Conservation (phyloP, 2,113 vertebrate genomes). For the Spizaetus ornatus region DNA sequence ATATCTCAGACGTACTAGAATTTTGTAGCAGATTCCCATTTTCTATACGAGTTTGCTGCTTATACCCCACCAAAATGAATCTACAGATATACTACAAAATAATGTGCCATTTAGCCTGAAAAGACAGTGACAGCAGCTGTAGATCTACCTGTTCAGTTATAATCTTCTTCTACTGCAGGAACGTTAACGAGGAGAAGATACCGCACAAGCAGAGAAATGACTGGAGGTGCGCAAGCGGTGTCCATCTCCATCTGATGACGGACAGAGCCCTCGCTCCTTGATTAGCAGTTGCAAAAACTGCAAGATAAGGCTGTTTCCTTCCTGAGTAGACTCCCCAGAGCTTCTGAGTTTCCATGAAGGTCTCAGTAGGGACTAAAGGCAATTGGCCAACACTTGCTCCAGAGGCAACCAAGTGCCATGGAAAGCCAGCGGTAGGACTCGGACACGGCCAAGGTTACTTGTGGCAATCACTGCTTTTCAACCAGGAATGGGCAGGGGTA, state of each 20-base stretch:
- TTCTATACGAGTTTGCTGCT: fast-evolving
- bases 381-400: background rate
- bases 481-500: background rate
- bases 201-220: background rate
- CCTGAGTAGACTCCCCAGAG: background rate
- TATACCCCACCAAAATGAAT: background rate
- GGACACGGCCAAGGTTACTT: background rate
- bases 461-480: background rate
- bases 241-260: background rate
- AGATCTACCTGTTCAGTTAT: background rate
- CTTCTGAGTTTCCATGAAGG: background rate
- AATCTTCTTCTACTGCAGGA: background rate
- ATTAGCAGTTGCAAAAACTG: background rate
- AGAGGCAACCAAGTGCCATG: background rate
- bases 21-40: background rate
- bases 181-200: background rate
- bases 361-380: background rate
- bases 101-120: background rate
- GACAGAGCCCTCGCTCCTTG: background rate
- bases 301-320: too few species aligned
- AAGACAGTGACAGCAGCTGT: background rate
- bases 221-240: background rate
- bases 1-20: fast-evolving
- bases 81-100: background rate
- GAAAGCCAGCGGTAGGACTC: background rate